These are phyloP conservation scores for Brachyopa scutellaris DNA, from an alignment of 2,888 invertebrate genomes.

Conservation along the genomic window DNA sequence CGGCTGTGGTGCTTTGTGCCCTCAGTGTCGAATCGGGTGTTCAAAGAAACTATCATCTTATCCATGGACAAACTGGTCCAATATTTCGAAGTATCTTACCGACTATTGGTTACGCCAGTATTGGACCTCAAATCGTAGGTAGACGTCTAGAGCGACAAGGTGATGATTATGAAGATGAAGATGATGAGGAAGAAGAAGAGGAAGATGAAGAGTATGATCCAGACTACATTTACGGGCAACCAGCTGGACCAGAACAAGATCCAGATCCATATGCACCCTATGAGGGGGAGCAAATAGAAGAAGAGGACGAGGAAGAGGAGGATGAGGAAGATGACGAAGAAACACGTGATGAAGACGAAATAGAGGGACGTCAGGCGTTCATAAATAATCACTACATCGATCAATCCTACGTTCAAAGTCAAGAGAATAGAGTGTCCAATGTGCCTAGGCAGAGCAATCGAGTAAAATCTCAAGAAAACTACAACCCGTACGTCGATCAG, in stretches of 20 bases:
- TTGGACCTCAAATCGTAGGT: neutral
- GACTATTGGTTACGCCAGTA: neutral
- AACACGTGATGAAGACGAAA: neutral
- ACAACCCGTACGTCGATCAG: neutral
- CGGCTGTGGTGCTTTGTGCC: slow-evolving; percentile 31
- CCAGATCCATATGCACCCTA: neutral
- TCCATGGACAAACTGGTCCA: slow-evolving; percentile 16
- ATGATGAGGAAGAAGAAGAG: slow-evolving; percentile 6
- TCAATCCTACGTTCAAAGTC: neutral
- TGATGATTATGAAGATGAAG: slow-evolving; percentile 5
- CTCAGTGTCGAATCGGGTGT: slow-evolving; percentile 16
- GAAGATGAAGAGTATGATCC: neutral
- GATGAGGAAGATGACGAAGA: neutral
- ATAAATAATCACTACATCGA: slow-evolving; percentile 75
- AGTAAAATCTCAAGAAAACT: neutral
- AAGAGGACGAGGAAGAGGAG: neutral
- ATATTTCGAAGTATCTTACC: slow-evolving; percentile 14
- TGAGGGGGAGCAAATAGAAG: slow-evolving; percentile 16
- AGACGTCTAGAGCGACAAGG: neutral
- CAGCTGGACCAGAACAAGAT: neutral
- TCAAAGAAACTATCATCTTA: slow-evolving; percentile 14
- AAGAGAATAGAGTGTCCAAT: too few species aligned
- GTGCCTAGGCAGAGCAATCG: too few species aligned
- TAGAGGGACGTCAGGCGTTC: slow-evolving; percentile 76
- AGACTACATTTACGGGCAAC: neutral